Evolutionary conservation across 2,888 invertebrate genomes (phyloP).

Genomic region (Ophion ventricosus): DNA sequence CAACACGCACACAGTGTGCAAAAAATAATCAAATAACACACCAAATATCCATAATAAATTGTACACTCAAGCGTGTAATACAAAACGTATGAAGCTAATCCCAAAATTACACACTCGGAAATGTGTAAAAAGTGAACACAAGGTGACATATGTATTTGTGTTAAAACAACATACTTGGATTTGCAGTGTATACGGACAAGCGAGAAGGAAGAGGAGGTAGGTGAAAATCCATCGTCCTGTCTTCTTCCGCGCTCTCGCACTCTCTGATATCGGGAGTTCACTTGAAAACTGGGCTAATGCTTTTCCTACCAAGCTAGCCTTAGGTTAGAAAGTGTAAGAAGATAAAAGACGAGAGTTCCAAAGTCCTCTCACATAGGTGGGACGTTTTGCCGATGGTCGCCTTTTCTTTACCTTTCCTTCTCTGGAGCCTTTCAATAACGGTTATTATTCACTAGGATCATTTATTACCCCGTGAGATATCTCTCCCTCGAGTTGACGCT

Average conservation of each 20-base stretch:
- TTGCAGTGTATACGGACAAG: conserved; percentile 5
- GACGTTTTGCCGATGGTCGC: neutral
- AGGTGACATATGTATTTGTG: too few species aligned
- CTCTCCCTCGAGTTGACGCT: conserved; percentile 23
- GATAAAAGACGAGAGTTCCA: conserved; percentile 68
- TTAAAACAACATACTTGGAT: too few species aligned
- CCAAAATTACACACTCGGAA: too few species aligned
- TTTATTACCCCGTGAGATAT: conserved; percentile 70
- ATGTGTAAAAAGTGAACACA: too few species aligned
- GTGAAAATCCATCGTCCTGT: conserved; percentile 25
- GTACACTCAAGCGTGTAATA: too few species aligned
- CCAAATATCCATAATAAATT: too few species aligned
- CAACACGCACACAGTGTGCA: too few species aligned
- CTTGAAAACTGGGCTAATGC: conserved; percentile 77
- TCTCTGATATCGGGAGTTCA: conserved; percentile 38
- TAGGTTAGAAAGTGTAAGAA: conserved; percentile 26
- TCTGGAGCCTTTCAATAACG: conserved; percentile 72
- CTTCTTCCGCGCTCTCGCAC: neutral
- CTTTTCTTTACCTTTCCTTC: neutral
- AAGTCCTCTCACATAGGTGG: conserved; percentile 68
- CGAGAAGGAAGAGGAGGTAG: conserved; percentile 10
- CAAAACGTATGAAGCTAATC: too few species aligned
- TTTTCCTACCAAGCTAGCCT: conserved; percentile 40
- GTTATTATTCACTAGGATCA: conserved; percentile 74
- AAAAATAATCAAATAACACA: too few species aligned